phyloP scores from a whole-genome alignment of 2,888 invertebrate genomes.

The Drosophila eohydei region DNA sequence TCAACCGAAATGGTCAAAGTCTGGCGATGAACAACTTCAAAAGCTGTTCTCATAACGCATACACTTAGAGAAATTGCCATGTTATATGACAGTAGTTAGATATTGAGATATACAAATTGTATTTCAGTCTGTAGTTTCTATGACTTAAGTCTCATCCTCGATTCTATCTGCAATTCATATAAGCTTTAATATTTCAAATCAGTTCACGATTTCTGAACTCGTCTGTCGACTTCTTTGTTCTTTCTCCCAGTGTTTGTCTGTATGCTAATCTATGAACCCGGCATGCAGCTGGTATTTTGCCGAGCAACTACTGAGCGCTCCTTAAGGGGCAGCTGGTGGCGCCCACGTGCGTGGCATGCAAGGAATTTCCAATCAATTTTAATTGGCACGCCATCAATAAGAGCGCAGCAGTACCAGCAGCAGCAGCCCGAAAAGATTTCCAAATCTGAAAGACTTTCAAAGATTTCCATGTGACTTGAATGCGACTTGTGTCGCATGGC shows the following conservation, averaged over 20 bases:
- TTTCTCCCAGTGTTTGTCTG: not conserved
- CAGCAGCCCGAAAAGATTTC: slow-evolving; percentile 20
- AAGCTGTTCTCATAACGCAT: not conserved
- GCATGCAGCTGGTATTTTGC: slow-evolving; percentile 55
- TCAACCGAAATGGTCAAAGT: slow-evolving; percentile 54
- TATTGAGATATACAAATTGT: not conserved
- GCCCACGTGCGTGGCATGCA: slow-evolving; percentile 80
- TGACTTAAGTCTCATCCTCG: not conserved
- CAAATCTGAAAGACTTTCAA: slow-evolving; percentile 24
- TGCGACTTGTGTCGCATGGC: slow-evolving; percentile 52
- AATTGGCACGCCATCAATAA: slow-evolving; percentile 84
- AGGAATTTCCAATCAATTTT: slow-evolving; percentile 84
- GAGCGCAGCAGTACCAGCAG: slow-evolving; percentile 30
- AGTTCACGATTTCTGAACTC: not conserved
- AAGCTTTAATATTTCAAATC: not conserved
- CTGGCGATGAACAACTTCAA: slow-evolving; percentile 24
- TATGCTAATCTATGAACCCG: slow-evolving; percentile 56
- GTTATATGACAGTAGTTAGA: not conserved
- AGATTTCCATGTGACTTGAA: slow-evolving; percentile 40
- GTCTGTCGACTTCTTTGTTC: too few species aligned
- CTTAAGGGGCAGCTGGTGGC: slow-evolving; percentile 40
- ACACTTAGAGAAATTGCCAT: not conserved
- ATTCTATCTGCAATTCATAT: not conserved
- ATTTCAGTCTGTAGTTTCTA: not conserved
- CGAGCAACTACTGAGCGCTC: slow-evolving; percentile 26